A percentile compares a stretch with the other conserved stretches of the same genome.
Evolutionary conservation across 2,888 invertebrate species (phyloP).

Genomic region (Watsonalla cultraria): DNA sequence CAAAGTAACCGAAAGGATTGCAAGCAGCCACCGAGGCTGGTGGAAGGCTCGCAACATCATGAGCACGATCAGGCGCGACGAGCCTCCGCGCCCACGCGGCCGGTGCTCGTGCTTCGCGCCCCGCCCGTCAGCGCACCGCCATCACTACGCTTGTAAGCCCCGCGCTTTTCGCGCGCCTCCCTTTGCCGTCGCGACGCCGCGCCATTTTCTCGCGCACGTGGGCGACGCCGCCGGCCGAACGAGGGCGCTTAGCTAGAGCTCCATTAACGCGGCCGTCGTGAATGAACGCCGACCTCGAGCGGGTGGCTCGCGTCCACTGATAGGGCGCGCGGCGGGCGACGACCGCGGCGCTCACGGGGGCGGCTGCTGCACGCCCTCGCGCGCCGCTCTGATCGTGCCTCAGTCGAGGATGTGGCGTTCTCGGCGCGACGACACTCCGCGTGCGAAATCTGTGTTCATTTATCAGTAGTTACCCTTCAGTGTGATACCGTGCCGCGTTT

Average conservation of each 20-base stretch:
- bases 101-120: conserved; percentile 45
- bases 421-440: conserved; percentile 67
- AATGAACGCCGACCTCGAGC: conserved; percentile 74
- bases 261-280: conserved; percentile 75
- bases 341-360: conserved; percentile 64
- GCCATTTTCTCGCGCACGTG: conserved; percentile 78
- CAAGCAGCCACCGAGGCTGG: conserved; percentile 12
- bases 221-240: conserved; percentile 60
- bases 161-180: conserved; percentile 75
- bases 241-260: conserved; percentile 65
- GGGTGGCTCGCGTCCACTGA: conserved; percentile 70
- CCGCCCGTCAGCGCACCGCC: conserved; percentile 43
- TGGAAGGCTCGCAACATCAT: conserved; percentile 25
- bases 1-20: conserved; percentile 38
- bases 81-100: conserved; percentile 67
- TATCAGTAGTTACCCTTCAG: conserved; percentile 61
- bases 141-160: conserved; percentile 66
- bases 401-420: conserved; percentile 78
- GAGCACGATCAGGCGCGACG: conserved; percentile 43
- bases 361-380: conserved; percentile 71
- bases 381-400: conserved; percentile 68
- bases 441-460: conserved; percentile 75
- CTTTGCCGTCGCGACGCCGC: conserved; percentile 71
- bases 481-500: conserved; percentile 52
- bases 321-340: conserved; percentile 70